Evolutionary conservation across 2,888 invertebrate genomes (phyloP).

Genomic region (Cantharis nigra): DNA sequence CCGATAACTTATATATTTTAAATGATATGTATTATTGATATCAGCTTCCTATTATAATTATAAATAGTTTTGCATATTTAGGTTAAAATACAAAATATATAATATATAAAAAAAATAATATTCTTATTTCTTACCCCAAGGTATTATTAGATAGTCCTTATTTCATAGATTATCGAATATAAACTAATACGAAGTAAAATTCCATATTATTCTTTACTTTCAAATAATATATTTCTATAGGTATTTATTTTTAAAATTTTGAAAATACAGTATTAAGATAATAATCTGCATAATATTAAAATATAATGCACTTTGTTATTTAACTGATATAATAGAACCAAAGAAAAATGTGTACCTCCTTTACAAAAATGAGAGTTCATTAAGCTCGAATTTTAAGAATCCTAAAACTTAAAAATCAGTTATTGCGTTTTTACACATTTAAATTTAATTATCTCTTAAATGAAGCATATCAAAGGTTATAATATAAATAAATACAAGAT

Average conservation of each 20-base stretch:
- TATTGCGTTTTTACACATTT: neutral
- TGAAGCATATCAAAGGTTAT: neutral
- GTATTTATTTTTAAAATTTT: too few relatives aligned
- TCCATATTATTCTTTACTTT: too few relatives aligned
- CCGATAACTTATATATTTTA: slow-evolving; percentile 10
- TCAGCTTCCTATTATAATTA: neutral
- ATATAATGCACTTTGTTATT: too few relatives aligned
- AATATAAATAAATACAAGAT: neutral
- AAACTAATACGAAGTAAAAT: too few relatives aligned
- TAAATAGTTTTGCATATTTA: neutral
- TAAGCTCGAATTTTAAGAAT: neutral
- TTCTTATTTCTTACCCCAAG: too few relatives aligned
- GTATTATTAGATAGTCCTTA: too few relatives aligned
- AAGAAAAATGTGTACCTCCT: too few relatives aligned
- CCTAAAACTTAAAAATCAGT: neutral
- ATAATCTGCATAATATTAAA: too few relatives aligned
- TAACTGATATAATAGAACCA: too few relatives aligned
- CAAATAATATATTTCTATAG: too few relatives aligned
- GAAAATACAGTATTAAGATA: too few relatives aligned
- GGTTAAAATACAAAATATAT: neutral
- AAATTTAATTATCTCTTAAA: neutral
- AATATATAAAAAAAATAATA: neutral
- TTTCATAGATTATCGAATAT: too few relatives aligned
- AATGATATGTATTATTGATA: neutral
- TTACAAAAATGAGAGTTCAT: neutral